Evolutionary conservation across 2,888 invertebrate genomes (phyloP).

Genomic region (Pantelozetes paolii): DNA sequence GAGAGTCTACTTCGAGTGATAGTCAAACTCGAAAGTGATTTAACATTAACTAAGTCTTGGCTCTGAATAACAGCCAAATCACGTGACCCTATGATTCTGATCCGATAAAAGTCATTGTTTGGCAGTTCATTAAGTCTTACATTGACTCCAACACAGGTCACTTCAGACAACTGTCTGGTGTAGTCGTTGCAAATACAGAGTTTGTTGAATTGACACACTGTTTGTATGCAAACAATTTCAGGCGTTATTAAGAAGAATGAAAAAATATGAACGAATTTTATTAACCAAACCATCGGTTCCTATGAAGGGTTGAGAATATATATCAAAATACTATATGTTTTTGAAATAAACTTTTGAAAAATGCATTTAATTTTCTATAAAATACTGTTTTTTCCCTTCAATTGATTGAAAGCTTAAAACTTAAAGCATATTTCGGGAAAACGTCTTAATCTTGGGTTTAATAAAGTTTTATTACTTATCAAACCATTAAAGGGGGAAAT

Average conservation of each 20-base stretch:
- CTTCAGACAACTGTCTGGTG: constrained; percentile 42
- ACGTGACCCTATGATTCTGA: constrained; percentile 34
- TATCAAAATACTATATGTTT: too few relatives aligned
- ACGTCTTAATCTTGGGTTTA: too few relatives aligned
- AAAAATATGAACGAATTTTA: background rate
- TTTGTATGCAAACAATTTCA: constrained; percentile 12
- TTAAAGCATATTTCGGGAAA: too few relatives aligned
- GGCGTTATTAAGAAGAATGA: background rate
- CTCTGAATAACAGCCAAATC: constrained; percentile 43
- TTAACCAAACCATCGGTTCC: background rate
- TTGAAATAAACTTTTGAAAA: background rate
- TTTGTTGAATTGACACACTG: constrained; percentile 45
- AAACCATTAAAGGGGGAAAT: too few relatives aligned
- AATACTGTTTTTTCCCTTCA: background rate
- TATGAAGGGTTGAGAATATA: too few relatives aligned
- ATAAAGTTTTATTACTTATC: too few relatives aligned
- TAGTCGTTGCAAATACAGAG: constrained; percentile 45
- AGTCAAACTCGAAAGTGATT: constrained; percentile 34
- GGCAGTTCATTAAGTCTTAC: constrained; percentile 45
- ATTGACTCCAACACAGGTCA: constrained; percentile 46
- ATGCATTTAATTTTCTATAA: background rate
- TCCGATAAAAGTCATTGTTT: constrained; percentile 35
- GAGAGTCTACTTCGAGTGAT: constrained; percentile 30
- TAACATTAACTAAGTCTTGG: constrained; percentile 39
- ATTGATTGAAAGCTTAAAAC: background rate